Evolutionary conservation across 2,888 invertebrate genomes (phyloP).

Genomic region (Unio delphinus): DNA sequence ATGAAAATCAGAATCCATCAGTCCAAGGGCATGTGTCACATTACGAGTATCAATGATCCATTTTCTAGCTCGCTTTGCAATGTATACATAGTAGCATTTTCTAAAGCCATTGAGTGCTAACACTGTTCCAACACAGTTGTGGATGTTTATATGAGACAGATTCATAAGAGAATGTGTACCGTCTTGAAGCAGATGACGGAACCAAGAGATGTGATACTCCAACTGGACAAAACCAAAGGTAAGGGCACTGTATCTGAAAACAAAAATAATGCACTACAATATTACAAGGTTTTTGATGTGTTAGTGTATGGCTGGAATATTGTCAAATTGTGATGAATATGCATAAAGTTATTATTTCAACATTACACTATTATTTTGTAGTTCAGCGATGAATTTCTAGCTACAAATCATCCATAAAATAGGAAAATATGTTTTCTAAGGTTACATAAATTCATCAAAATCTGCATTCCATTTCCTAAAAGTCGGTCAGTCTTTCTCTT

Average conservation of each 20-base stretch:
- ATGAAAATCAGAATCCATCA: constrained; percentile 45
- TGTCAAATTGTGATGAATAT: no score
- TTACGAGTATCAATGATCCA: constrained; percentile 47
- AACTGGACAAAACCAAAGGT: constrained; percentile 94
- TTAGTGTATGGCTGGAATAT: no score
- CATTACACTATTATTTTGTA: no score
- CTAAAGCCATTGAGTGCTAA: constrained; percentile 95
- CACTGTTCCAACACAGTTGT: constrained; percentile 92
- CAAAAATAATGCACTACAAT: no score
- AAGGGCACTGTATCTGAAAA: constrained; percentile 90
- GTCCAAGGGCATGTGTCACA: constrained; percentile 50
- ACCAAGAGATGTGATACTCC: constrained; percentile 95
- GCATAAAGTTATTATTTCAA: no score
- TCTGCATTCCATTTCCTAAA: no score
- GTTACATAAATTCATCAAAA: no score
- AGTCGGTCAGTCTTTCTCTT: no score
- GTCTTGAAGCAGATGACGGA: constrained; percentile 88
- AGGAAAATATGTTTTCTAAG: no score
- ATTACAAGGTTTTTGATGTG: no score
- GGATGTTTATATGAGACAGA: constrained; percentile 84
- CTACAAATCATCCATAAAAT: no score
- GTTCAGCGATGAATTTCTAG: no score
- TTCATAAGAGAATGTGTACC: constrained; percentile 81
- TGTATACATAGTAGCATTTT: constrained; percentile 99
- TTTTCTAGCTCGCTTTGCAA: constrained; percentile 72